Evolutionary conservation across 2,797 vertebrate genomes (phyloP).

Genomic region (Mormyrops boulengeri): DNA sequence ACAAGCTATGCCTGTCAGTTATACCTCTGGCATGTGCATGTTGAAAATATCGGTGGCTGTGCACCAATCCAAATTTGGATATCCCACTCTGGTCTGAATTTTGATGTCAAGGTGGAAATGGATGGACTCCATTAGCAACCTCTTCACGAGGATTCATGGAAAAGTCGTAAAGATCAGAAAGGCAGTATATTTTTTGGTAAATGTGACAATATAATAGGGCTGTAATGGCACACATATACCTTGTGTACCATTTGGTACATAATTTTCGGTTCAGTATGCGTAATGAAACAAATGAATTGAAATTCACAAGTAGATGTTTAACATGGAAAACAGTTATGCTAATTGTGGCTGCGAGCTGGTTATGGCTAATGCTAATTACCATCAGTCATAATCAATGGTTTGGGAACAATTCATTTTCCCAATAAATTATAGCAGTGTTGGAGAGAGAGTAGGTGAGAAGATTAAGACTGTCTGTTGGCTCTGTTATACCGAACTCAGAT

Average conservation of each 20-base stretch:
- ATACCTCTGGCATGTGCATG: not conserved
- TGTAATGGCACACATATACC: not conserved
- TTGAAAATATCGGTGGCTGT: not conserved
- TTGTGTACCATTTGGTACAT: not conserved
- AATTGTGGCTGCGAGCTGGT: not conserved
- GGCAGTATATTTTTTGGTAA: not conserved
- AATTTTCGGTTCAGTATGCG: not conserved
- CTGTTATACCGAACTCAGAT: not conserved
- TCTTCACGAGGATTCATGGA: not conserved
- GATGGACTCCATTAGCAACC: not conserved
- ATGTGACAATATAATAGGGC: not conserved
- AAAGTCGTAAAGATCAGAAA: not conserved
- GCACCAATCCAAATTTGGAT: not conserved
- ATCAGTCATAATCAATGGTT: not conserved
- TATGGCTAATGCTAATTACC: not conserved
- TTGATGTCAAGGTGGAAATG: not conserved
- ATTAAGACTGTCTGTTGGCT: not conserved
- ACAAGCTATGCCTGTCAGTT: not conserved
- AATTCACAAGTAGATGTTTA: not conserved
- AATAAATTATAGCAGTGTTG: not conserved
- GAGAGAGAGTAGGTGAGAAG: not conserved
- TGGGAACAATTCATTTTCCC: not conserved
- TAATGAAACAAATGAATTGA: not conserved
- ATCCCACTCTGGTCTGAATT: not conserved
- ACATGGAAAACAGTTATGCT: not conserved